Conservation (phyloP, 2,888 invertebrate genomes). For the Scaptomyza flava region DNA sequence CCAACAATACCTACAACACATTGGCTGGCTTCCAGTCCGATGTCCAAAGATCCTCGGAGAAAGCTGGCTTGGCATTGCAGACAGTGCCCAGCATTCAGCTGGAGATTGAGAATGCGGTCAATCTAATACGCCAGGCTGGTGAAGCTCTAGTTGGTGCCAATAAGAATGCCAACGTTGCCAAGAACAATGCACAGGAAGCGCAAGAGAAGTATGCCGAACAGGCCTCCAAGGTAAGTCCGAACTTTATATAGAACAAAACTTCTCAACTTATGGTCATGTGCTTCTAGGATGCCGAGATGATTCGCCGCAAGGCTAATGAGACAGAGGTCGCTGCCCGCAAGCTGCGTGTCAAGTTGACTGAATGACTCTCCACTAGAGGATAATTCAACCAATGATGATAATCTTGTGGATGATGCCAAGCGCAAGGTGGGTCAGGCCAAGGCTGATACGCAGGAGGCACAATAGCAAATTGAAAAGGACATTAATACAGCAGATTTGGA, state of each 20-base stretch:
- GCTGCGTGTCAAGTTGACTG: constrained; percentile 90
- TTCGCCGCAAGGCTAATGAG: constrained; percentile 90
- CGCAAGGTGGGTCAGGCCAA: constrained; percentile 94
- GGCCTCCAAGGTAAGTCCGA: constrained; percentile 86
- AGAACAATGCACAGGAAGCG: constrained; percentile 92
- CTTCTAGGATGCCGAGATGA: constrained; percentile 89
- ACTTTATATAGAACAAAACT: accelerated
- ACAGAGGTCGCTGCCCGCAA: constrained; percentile 91
- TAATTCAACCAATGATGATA: constrained; percentile 89
- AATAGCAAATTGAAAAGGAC: constrained; percentile 91
- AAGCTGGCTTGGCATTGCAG: constrained; percentile 91
- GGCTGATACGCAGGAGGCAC: constrained; percentile 92
- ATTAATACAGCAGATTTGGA: constrained; percentile 89
- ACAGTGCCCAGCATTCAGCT: constrained; percentile 91
- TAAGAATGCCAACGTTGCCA: constrained; percentile 87
- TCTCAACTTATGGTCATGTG: background rate
- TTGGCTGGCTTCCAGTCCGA: constrained; percentile 92
- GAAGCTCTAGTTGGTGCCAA: constrained; percentile 85
- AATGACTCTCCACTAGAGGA: constrained; percentile 87
- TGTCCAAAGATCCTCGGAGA: constrained; percentile 92
- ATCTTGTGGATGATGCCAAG: constrained; percentile 90
- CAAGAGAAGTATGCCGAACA: constrained; percentile 91
- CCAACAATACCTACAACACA: constrained; percentile 91
- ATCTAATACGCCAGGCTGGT: constrained; percentile 89
- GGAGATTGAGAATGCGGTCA: constrained; percentile 89